Conservation (phyloP, 2,797 vertebrate genomes). For the Acomys russatus region DNA sequence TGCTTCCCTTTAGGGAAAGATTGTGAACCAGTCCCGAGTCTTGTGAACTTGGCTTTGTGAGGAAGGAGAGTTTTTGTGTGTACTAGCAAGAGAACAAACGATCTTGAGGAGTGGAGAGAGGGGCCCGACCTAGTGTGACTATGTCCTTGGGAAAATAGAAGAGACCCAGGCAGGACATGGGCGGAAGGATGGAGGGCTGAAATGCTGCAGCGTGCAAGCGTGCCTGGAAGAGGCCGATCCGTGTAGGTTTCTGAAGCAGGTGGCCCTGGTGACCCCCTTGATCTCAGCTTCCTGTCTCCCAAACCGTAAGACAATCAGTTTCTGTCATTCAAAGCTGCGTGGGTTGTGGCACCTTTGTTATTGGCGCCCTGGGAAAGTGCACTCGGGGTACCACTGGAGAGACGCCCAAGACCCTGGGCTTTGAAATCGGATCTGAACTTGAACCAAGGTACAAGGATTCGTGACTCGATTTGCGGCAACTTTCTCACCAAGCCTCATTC, state of each 20-base stretch:
- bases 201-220: too few species aligned
- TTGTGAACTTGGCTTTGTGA: not conserved
- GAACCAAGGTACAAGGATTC: not conserved
- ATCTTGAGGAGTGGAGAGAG: not conserved
- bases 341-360: not conserved
- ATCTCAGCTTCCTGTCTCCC: not conserved
- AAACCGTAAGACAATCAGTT: not conserved
- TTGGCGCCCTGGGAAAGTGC: not conserved
- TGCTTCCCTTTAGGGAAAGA: not conserved
- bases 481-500: not conserved
- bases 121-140: not conserved
- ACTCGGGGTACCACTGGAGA: accelerated
- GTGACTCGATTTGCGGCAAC: not conserved
- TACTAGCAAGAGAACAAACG: not conserved
- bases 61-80: not conserved
- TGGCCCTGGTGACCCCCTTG: not conserved
- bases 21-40: too few species aligned
- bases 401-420: not conserved
- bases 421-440: conserved; percentile 19
- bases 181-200: too few species aligned
- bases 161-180: not conserved
- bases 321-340: not conserved
- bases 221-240: not conserved
- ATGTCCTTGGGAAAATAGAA: not conserved
- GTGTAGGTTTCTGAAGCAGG: not conserved